Conservation (phyloP, 92 coral and sea anemone species). For the Siderastrea siderea region DNA sequence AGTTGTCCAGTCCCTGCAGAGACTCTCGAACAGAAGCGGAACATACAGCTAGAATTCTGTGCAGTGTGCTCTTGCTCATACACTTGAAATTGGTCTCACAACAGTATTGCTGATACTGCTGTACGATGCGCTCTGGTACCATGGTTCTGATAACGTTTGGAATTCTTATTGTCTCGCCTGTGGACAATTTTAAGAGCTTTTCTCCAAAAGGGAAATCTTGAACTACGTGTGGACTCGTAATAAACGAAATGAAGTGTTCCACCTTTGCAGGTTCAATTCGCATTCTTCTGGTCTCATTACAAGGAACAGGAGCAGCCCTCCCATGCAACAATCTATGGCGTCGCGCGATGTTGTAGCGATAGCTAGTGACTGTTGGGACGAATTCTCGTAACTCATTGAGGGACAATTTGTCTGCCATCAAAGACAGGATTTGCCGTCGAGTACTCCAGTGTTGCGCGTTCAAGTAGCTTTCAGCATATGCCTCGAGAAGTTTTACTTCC, state of each 20-base stretch:
- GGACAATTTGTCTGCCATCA: slow-evolving; percentile 42
- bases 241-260: slow-evolving; percentile 68
- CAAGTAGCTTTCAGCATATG: slow-evolving; percentile 44
- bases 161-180: slow-evolving; percentile 56
- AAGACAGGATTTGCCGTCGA: slow-evolving; percentile 47
- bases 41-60: slow-evolving; percentile 46
- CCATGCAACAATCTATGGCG: slow-evolving; percentile 54
- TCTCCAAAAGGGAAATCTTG: slow-evolving; percentile 72
- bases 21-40: slow-evolving; percentile 62
- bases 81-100: slow-evolving; percentile 41
- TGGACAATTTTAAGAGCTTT: slow-evolving; percentile 53
- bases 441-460: slow-evolving; percentile 64
- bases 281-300: slow-evolving; percentile 37
- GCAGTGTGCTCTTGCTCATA: slow-evolving; percentile 56
- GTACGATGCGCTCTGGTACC: slow-evolving; percentile 58
- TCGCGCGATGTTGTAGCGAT: slow-evolving; percentile 52
- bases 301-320: slow-evolving; percentile 45
- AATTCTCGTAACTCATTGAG: slow-evolving; percentile 28
- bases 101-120: slow-evolving; percentile 52
- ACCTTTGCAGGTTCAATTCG: slow-evolving; percentile 46
- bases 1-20: slow-evolving; percentile 67
- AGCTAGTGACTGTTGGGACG: slow-evolving; percentile 54
- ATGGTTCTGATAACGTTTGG: slow-evolving; percentile 60
- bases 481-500: slow-evolving; percentile 41
- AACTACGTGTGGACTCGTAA: slow-evolving; percentile 67